These are phyloP conservation scores for Drosophila tripunctata DNA, from an alignment of 2,888 invertebrate species.

Conservation along the genomic window DNA sequence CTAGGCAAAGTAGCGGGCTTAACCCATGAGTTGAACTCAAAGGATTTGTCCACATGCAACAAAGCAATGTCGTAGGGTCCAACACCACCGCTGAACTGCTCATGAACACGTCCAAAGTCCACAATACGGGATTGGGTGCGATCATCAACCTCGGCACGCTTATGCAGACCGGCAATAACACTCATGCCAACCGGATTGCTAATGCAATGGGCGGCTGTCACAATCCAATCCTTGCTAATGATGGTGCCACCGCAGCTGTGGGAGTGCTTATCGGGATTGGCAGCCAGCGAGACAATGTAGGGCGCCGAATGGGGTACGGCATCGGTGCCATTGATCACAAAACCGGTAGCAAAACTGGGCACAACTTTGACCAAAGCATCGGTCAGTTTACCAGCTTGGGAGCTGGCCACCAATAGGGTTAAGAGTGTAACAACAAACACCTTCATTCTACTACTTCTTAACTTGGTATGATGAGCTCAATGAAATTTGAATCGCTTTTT, in stretches of 20 bases:
- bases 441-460: conserved; percentile 2
- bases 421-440: conserved; percentile 59
- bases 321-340: conserved; percentile 81
- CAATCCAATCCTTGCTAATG: conserved; percentile 81
- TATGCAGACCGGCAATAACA: conserved; percentile 84
- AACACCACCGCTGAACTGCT: conserved; percentile 78
- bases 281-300: conserved; percentile 84
- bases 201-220: conserved; percentile 84
- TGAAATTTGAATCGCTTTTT: no score
- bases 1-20: conserved; percentile 82
- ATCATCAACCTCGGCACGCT: conserved; percentile 62
- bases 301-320: conserved; percentile 84
- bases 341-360: conserved; percentile 75
- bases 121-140: conserved; percentile 75
- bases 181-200: conserved; percentile 72
- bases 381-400: conserved; percentile 64
- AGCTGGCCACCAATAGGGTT: conserved; percentile 66
- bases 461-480: conserved; percentile 8
- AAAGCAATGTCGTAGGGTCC: conserved; percentile 86
- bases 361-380: conserved; percentile 59
- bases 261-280: conserved; percentile 48
- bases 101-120: conserved; percentile 79
- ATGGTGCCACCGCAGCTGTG: conserved; percentile 85
- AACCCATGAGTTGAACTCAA: conserved; percentile 79
- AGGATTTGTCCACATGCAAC: conserved; percentile 79